Conservation (phyloP, 2,888 invertebrate genomes). For the Chromoteleia sp. region DNA sequence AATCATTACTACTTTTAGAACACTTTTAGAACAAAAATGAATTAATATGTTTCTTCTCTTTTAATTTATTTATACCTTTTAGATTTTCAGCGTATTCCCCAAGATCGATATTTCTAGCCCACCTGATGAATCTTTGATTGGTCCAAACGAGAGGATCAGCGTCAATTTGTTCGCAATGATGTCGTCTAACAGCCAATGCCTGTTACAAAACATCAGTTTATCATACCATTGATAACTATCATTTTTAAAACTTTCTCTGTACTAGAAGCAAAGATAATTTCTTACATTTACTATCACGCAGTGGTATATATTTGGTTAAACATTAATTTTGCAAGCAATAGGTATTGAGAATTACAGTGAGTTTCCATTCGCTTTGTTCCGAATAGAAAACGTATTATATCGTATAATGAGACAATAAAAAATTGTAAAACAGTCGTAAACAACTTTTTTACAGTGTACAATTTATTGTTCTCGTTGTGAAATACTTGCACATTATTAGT, state of each 20-base stretch:
- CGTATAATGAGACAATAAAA: not conserved
- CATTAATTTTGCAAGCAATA: too few species aligned
- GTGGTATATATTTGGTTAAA: too few species aligned
- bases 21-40: too few species aligned
- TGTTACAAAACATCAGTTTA: conserved; percentile 79
- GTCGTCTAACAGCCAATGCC: conserved; percentile 94
- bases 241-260: not conserved
- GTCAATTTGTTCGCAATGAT: conserved; percentile 94
- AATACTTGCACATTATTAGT: not conserved
- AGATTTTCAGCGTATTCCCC: conserved; percentile 97
- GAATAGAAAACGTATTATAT: too few species aligned
- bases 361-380: too few species aligned
- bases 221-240: not conserved
- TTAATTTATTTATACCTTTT: too few species aligned
- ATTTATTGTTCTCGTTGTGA: conserved; percentile 5
- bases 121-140: conserved; percentile 96
- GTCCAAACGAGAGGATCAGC: conserved; percentile 98
- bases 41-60: too few species aligned
- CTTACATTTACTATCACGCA: too few species aligned
- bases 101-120: conserved; percentile 97
- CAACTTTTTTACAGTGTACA: not conserved
- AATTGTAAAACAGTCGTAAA: conserved; percentile 5
- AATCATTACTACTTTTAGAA: not conserved
- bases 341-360: too few species aligned
- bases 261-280: not conserved